These are phyloP conservation scores for Onychostruthus taczanowskii DNA, from an alignment of 2,113 vertebrate species.

Conservation along the genomic window DNA sequence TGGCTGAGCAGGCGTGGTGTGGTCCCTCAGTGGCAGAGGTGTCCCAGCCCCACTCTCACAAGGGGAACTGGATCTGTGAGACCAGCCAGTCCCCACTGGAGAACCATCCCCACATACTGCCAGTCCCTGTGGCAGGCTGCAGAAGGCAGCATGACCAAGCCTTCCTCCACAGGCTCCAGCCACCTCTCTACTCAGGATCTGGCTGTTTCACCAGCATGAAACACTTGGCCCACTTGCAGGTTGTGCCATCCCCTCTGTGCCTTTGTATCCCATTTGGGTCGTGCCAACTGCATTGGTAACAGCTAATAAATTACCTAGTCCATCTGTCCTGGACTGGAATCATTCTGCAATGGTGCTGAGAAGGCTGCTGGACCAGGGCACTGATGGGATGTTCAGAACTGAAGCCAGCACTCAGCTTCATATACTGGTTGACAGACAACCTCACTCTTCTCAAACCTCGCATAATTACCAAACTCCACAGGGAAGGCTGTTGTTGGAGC, in stretches of 20 bases:
- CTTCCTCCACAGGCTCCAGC: background rate
- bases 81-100: background rate
- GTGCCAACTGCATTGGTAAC: background rate
- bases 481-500: background rate
- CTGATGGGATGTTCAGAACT: background rate
- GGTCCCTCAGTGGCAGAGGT: background rate
- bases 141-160: background rate
- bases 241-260: background rate
- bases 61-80: background rate
- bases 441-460: background rate
- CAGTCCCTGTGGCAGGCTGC: background rate
- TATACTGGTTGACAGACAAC: background rate
- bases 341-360: background rate
- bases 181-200: background rate
- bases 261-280: background rate
- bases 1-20: background rate
- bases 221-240: background rate
- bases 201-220: background rate
- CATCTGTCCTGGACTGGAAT: background rate
- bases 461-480: background rate
- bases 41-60: background rate
- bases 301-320: background rate
- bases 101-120: rapidly evolving
- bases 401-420: background rate
- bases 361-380: background rate